Evolutionary conservation across 2,113 vertebrate genomes (phyloP), one percentile per base, ranked within the genome.

Genomic region (Limnothrissa miodon): DNA sequence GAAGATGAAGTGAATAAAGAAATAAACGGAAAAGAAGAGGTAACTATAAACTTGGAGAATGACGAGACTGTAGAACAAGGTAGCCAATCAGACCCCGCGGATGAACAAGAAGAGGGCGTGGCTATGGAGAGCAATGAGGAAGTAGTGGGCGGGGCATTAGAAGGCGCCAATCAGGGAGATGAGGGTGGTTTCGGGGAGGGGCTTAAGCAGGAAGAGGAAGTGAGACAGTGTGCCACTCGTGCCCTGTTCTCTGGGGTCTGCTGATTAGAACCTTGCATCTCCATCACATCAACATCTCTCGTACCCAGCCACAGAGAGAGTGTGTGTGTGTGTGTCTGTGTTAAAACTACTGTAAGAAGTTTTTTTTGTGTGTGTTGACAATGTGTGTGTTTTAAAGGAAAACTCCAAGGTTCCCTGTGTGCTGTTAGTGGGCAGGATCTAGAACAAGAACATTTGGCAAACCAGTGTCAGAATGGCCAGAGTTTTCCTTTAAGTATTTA

Each of bases 231-330:
- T 0, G 48, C 79, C 42, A 83, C 48, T n/a, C 83, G 66, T 81
- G 85, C 86, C 1, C 80, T 94, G 82, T 94, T 94, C 88, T 94
- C 93, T 1, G 93, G 93, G 0, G 92, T 94, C 9, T 94, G 93
- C 88, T 94, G 91, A 94, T 86, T 0, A 11, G 1, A 48, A 15
- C 15, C 10, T 13, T 11, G 46, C 46, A n/a, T n/a, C 42, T 42
- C 42, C 6, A 4, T 42, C 42, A 42, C 42, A 42, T 42, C 42
- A 42, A 42, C 42, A 42, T 6, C 42, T 42, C 6, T 6, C 6
- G 2, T 6, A 42, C 42, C 42, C 2, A 42, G 42, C 42, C 6
- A 42, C 42, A 42, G 42, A 42, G 42, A 42, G 2, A 4, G 2
- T 42, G 2, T 42, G 42, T 42, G 42, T 42, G 42, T 42, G 42